Base-by-base conservation (phyloP, 2,888 invertebrate species). In the Hecatera dysodea region DNA sequence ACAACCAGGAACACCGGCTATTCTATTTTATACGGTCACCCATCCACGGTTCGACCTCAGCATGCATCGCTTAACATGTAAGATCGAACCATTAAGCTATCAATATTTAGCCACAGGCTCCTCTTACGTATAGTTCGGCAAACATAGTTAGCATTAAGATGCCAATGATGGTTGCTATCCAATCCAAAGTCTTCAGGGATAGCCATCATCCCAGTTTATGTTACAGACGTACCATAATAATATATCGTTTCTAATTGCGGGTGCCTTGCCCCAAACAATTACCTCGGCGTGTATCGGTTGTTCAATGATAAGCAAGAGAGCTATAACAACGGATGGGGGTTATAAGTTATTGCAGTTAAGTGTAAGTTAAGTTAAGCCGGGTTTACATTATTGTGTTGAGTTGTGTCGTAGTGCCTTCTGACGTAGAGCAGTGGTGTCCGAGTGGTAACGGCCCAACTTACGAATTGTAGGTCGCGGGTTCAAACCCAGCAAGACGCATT, bases 231-330 rank as follows among this genome's bases (percentile, higher is more conserved):
- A 48, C 27, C 36, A 39, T 76, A 56, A 36, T 56, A 56, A 56
- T 56, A 72, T 56, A 68, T 72, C 36, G 76, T 44, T 56, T n/a
- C 33, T 76, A 68, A 56, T 76, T 75, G 22, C 27, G 42, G 36
- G 56, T 44, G 36, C 33, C 29, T n/a, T 22, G 17, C 71, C 78
- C 71, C 56, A 60, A 73, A 77, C 71, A 73, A 73, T 73, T 77
- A 77, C 12, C 12, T 6, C 39, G 33, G 7, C 78, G 4, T 77
- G 78, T 77, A 73, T 73, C 44, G 59, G 53, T 27, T n/a, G 12
- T 42, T 15, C 42, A 48, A 73, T 77, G 59, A 48, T 59, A 77
- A 77, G 27, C 73, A 46, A 27, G 78, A 77, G 78, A 77, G 42
- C 78, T 70, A 77, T 73, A 56, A 76, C 36, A 3, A n/a, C 2